Evolutionary conservation across 2,797 vertebrate species (phyloP).

Genomic region (Tapirus indicus): DNA sequence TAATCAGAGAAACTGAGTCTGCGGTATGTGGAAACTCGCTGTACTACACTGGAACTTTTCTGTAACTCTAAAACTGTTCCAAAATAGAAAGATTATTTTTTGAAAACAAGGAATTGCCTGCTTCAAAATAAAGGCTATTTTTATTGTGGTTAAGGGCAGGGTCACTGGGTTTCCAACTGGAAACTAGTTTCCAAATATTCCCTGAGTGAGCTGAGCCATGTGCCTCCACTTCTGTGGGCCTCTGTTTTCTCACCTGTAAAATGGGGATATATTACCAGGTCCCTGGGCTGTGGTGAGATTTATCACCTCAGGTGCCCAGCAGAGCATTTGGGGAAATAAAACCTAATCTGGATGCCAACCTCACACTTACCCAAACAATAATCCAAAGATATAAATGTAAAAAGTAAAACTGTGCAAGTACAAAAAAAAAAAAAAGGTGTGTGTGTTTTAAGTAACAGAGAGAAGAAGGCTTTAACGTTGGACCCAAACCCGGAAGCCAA

Average conservation of each 20-base stretch:
- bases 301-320: neutral
- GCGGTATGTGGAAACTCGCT: neutral
- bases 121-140: conserved; percentile 8
- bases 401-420: neutral
- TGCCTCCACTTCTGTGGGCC: neutral
- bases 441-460: neutral
- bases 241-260: conserved; percentile 12
- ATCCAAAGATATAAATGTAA: neutral
- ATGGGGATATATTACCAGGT: neutral
- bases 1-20: neutral
- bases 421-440: neutral
- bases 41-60: neutral
- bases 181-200: neutral
- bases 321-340: neutral
- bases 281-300: neutral
- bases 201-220: neutral
- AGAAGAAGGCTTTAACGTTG: neutral
- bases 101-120: neutral
- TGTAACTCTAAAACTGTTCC: neutral
- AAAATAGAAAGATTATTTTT: neutral
- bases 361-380: neutral
- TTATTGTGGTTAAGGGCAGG: neutral
- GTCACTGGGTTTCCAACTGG: neutral
- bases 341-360: neutral
- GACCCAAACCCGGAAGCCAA: neutral